Evolutionary conservation across 2,888 invertebrate species (phyloP), one percentile per base, ranked within the genome.

Genomic region (Caenorhabditis panamensis): DNA sequence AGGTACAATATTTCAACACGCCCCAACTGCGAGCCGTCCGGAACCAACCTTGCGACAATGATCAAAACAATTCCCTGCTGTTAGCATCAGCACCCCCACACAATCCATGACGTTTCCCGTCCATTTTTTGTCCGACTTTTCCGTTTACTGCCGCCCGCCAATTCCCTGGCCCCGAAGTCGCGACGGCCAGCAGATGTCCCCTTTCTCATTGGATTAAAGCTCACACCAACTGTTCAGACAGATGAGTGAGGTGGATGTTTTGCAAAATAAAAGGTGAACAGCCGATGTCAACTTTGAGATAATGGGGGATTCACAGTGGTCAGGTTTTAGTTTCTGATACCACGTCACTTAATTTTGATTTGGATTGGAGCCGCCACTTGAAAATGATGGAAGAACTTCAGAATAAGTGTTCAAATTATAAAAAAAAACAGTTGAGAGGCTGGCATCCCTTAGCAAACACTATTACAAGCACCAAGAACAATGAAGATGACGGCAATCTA

Each of bases 141-240:
- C 49, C 56, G 44, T 24, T 41, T 22, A 47, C 28, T 24, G 51
- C 20, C 61, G 13, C 41, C 26, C 44, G 20, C 47, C 51, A 63
- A 62, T 58, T 49, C 37, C 31, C 28, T 62, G n/a, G 53, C 54
- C 31, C 41, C 41, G 13, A 41, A 47, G 16, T 26, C 20, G 59
- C 63, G 49, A 68, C 66, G 63, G 20, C 59, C 72, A 67, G 61
- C 79, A 79, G 72, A 72, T 72, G 79, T 72, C 72, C 62, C 44
- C 8, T 31, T 5, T 47, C 58, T 3, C 56, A 31, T 62, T 72
- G 49, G 72, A 79, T 79, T 79, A 72, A 79, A 72, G 79, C 79
- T 79, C 79, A 79, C 72, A 79, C 63, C 79, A 79, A 72, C 72
- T 79, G 79, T 79, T 79, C 62, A 16, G 36, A n/a, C 58, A 24